Base-by-base conservation (phyloP, 2,113 vertebrate species). In the Opisthocomus hoazin region DNA sequence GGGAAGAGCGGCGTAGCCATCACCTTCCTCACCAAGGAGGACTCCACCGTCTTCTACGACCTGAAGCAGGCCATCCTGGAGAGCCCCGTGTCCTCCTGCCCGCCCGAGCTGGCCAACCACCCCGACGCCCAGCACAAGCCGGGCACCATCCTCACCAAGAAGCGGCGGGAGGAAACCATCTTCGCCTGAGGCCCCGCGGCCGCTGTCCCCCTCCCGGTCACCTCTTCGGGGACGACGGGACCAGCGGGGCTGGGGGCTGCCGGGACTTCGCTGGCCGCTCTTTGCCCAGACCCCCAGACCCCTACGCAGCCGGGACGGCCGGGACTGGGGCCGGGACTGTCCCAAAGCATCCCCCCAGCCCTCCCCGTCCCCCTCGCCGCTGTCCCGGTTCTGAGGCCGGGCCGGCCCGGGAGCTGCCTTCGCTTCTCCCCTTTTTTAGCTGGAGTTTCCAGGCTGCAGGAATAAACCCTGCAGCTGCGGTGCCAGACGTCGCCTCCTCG, bases 21-120 rank as follows among this genome's bases (percentile, higher is more conserved):
- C 98, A 99, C 99, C 34, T 99, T 99, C 99, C 99, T 99, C 94
- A 99, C 99, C 95, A 99, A 99, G 94, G 99, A 99, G 97, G 99
- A 99, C 94, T 98, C 99, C 1, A 98, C 98, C 0, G 99, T 99
- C 54, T 99, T 99, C 98, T 99, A 99, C 57, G 99, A 99, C 97
- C 98, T 99, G 96, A 99, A 99, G 83, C 99, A 99, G 95, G 99
- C 99, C 68, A 99, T 99, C 96, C 97, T 99, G 50, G 99, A 99
- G 97, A 99, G 99, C 96, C 99, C 99, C 0, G 99, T 99, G 43
- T 99, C 99, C 37, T 99, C 98, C 26, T 99, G 99, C 60, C 99
- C 99, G 0, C 99, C 99, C 2, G 99, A 99, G 97, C 98, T 99
- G 53, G 94, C 99, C 94, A 99, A 99, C 97, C 99, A 99, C 96